Percentiles rank a stretch among this genome's conserved stretches.
Evolutionary conservation across 64 coral and sea anemone species (phyloP).

Genomic region (Anthopleura sola): DNA sequence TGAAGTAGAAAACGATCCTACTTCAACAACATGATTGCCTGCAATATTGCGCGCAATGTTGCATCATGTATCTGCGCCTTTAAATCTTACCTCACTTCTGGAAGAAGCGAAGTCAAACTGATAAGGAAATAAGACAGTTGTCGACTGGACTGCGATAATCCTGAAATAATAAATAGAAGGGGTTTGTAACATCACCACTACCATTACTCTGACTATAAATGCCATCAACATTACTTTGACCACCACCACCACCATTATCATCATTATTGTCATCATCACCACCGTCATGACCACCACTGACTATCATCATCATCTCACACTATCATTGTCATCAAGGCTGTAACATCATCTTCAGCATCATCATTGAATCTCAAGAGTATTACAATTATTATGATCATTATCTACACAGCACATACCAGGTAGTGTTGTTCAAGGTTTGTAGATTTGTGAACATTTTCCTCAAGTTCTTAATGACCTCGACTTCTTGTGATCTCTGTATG

Average conservation of each 20-base stretch:
- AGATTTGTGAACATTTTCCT: conserved; percentile 30
- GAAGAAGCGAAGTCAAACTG: conserved; percentile 89
- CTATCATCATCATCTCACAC: neutral
- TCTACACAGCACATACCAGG: conserved; percentile 20
- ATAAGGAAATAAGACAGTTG: conserved; percentile 71
- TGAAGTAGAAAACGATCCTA: no score
- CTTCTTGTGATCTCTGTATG: conserved; percentile 23
- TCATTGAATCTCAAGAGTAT: no score
- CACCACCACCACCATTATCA: neutral
- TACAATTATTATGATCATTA: no score
- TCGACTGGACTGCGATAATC: conserved; percentile 44
- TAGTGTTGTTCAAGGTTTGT: conserved; percentile 32
- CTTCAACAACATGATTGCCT: no score
- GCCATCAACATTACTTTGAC: neutral
- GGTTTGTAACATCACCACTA: neutral
- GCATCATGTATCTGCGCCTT: no score
- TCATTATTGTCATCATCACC: neutral
- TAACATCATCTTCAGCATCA: no score
- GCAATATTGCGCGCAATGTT: no score
- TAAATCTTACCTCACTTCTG: conserved; percentile 56
- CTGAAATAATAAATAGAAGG: conserved; percentile 7
- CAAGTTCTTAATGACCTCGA: conserved; percentile 25
- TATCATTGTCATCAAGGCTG: no score
- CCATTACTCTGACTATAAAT: neutral
- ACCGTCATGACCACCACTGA: neutral